These are phyloP conservation scores for Drosophila kambysellisi DNA, from an alignment of 2,888 invertebrate species.

Conservation along the genomic window DNA sequence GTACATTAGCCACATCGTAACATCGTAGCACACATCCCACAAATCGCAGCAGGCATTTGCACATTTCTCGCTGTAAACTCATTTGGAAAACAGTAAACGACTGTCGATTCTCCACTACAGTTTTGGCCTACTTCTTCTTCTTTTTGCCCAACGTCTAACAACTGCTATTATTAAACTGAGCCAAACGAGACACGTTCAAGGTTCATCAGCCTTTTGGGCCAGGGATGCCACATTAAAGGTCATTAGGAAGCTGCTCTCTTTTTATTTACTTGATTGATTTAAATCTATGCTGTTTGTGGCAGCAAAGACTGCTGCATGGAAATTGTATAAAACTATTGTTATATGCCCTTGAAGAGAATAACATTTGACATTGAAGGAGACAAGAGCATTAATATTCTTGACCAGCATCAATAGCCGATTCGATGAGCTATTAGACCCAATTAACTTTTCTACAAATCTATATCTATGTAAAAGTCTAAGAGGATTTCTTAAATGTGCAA, in stretches of 20 bases:
- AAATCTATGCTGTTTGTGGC: background rate
- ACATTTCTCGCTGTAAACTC: slow-evolving; percentile 35
- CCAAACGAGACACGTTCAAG: slow-evolving; percentile 2
- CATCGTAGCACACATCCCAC: background rate
- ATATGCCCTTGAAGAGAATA: background rate
- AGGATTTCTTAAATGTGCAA: background rate
- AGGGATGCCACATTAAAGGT: slow-evolving; percentile 7
- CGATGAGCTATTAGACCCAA: background rate
- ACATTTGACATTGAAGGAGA: background rate
- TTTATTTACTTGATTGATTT: slow-evolving; percentile 28
- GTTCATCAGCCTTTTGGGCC: slow-evolving; percentile 11
- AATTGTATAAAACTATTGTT: background rate
- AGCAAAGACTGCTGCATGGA: background rate
- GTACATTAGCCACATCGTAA: slow-evolving; percentile 53
- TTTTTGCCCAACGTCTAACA: background rate
- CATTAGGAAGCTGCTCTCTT: slow-evolving; percentile 15
- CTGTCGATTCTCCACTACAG: background rate
- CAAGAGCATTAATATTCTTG: background rate
- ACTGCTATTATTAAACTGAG: background rate
- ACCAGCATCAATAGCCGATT: background rate
- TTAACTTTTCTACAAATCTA: background rate
- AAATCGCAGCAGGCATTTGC: slow-evolving; percentile 6
- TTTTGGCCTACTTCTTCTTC: background rate
- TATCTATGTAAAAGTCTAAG: background rate
- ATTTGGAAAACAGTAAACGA: slow-evolving; percentile 1